These are phyloP conservation scores for Eurytoma adleriae DNA, from an alignment of 2,888 invertebrate species.

Conservation along the genomic window DNA sequence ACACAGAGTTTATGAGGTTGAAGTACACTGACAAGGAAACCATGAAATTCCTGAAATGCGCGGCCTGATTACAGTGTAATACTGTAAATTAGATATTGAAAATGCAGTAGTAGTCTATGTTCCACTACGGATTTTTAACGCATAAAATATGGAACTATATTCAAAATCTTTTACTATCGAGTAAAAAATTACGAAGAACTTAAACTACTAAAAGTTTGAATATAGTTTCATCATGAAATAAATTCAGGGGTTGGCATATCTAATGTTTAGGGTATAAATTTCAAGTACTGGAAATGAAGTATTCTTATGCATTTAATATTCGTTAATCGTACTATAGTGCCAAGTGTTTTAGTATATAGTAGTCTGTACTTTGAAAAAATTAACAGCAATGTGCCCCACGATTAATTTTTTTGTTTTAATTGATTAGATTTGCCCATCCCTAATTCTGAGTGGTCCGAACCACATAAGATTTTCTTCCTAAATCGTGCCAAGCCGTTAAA, in stretches of 20 bases:
- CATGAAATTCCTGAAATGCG: slow-evolving; percentile 33
- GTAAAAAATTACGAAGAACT: not conserved
- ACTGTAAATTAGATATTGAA: slow-evolving; percentile 31
- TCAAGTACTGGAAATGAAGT: not conserved
- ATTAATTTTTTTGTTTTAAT: not conserved
- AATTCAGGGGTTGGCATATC: slow-evolving; percentile 3
- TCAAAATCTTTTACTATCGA: slow-evolving; percentile 11
- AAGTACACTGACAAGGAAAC: slow-evolving; percentile 22
- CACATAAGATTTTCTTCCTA: slow-evolving; percentile 34
- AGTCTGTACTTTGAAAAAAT: not conserved
- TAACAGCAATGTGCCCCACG: too few relatives aligned
- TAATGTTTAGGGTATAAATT: slow-evolving; percentile 14
- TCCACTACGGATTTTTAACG: slow-evolving; percentile 24
- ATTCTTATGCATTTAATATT: not conserved
- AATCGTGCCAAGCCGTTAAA: slow-evolving; percentile 30
- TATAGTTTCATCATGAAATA: slow-evolving; percentile 12
- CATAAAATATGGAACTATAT: slow-evolving; percentile 22
- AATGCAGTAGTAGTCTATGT: slow-evolving; percentile 26
- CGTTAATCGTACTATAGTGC: too few relatives aligned
- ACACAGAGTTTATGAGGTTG: slow-evolving; percentile 7
- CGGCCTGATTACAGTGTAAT: slow-evolving; percentile 20
- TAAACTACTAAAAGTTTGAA: not conserved
- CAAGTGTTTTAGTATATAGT: not conserved
- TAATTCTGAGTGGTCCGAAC: slow-evolving; percentile 1
- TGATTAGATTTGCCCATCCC: slow-evolving; percentile 17